Evolutionary conservation across 2,797 vertebrate species (phyloP), one percentile per base, ranked within the genome.

Genomic region (Podargus strigoides): DNA sequence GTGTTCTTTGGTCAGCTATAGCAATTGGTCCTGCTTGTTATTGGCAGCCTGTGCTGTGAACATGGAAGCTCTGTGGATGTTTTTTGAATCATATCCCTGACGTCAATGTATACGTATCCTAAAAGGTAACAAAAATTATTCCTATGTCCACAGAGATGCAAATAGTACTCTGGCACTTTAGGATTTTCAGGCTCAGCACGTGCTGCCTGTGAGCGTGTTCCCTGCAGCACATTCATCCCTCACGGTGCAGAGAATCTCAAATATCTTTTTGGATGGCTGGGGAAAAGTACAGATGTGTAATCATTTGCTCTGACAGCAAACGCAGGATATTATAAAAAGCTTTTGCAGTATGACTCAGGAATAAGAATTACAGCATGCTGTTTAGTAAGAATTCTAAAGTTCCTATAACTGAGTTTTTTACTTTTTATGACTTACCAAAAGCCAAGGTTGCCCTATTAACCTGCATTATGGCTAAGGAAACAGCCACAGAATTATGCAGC

Each of bases 261-360:
- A 83, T 92, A 82, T 69, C 92, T 91, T 64, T 95, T 85, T 67
- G 89, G 87, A 91, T 52, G 69, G 39, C 67, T 85, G 79, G 32
- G 66, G 83, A 92, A 86, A 85, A 95, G 75, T 80, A 85, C 62
- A 94, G 82, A 87, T 91, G 56, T 85, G 55, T 63, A 66, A 92
- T 95, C 69, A n/a, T 83, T 96, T 90, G 81, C 73, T 88, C 34
- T 37, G 81, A 92, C 79, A 94, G 87, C 70, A 90, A 95, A 89
- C 18, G 52, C 21, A 76, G 95, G 87, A 32, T 90, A 52, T 87
- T 92, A 82, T 94, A 93, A 92, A 87, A 96, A 95, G 80, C 41
- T 62, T 74, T 90, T 69, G 66, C 77, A 68, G 77, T 36, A 47
- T 97, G 91, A 95, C 93, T 96, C 92, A 94, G 92, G 84, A 90